Conservation (phyloP, 2,113 vertebrate genomes). For the Sterna hirundo region DNA sequence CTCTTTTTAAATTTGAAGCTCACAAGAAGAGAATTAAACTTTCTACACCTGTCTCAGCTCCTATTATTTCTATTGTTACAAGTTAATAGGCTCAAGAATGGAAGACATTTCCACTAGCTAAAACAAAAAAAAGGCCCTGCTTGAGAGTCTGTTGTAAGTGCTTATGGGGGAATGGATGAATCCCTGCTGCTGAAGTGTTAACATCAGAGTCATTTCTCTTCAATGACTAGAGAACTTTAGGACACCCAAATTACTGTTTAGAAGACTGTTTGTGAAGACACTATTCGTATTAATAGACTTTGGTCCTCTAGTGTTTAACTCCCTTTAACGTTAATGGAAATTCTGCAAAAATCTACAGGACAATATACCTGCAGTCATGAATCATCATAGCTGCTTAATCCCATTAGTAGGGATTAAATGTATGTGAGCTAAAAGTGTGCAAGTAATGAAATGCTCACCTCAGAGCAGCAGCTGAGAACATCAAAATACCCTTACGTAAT, state of each 20-base stretch:
- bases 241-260: constrained; percentile 22
- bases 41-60: constrained; percentile 13
- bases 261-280: constrained; percentile 1
- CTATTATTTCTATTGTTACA: constrained; percentile 32
- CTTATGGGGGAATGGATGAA: background rate
- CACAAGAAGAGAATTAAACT: constrained; percentile 18
- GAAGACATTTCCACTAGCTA: constrained; percentile 28
- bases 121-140: constrained; percentile 15
- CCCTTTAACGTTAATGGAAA: constrained; percentile 13
- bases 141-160: constrained; percentile 8
- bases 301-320: background rate
- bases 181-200: background rate
- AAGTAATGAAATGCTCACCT: background rate
- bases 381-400: background rate
- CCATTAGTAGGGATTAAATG: background rate
- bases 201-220: background rate
- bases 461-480: background rate
- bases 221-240: constrained; percentile 35
- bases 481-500: background rate
- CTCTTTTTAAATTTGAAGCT: constrained; percentile 47
- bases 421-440: background rate
- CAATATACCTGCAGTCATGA: background rate
- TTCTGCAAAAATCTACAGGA: background rate
- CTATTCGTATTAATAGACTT: background rate
- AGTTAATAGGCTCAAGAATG: constrained; percentile 11